Conservation (phyloP, 2,113 vertebrate genomes). For the Falco punctatus region DNA sequence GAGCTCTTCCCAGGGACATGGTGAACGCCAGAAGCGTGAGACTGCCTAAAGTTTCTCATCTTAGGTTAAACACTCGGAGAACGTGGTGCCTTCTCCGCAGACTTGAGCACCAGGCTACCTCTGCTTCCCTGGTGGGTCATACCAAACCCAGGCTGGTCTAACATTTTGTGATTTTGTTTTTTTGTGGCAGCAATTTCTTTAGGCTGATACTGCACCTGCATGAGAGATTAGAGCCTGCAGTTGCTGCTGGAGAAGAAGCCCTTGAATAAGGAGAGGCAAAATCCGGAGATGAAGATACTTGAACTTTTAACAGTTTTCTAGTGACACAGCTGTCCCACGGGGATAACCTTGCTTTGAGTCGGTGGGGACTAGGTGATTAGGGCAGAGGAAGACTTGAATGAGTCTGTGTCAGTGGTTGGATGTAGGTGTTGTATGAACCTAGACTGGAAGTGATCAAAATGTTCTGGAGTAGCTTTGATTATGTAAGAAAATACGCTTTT, state of each 20-base stretch:
- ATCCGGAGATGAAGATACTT: neutral
- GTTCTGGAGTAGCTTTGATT: neutral
- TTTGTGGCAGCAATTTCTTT: neutral
- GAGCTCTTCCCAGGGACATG: neutral
- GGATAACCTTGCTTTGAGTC: neutral
- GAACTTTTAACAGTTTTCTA: neutral
- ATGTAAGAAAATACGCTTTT: neutral
- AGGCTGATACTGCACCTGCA: neutral
- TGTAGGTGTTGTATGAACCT: neutral
- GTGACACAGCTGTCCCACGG: neutral
- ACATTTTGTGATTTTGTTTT: neutral
- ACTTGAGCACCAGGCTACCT: neutral
- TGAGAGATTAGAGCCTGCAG: neutral
- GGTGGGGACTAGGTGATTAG: neutral
- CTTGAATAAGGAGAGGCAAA: neutral
- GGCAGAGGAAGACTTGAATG: neutral
- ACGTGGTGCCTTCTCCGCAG: neutral
- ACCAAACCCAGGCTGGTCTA: neutral
- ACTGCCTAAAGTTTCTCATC: neutral
- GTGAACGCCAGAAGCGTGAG: conserved; percentile 32
- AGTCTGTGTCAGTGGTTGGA: rapidly evolving
- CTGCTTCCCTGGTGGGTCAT: neutral
- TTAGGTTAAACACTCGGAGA: neutral
- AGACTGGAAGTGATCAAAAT: neutral
- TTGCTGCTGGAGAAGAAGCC: neutral